Evolutionary conservation across 1,140 invertebrate species (phyloP), one percentile per base, ranked within the genome.

Genomic region (Acromyrmex echinatior): DNA sequence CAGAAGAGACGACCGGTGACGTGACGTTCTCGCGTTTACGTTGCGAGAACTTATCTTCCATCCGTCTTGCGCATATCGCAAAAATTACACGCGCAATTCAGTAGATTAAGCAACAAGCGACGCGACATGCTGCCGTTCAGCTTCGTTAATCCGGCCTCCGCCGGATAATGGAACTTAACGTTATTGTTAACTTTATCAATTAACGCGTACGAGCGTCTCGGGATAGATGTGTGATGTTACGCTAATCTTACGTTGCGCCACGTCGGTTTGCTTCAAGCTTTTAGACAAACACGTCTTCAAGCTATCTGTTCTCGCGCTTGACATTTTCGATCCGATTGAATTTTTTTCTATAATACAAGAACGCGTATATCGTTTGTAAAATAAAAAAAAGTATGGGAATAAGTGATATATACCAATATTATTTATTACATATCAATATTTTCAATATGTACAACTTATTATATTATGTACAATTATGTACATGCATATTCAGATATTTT

Each of bases 131-230:
- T 35, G n/a, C 39, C 80, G 39, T 49, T 74, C 68, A 58, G 14
- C 7, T 56, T 56, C 6, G 21, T 70, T 70, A 25, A 25, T 25
- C 25, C 25, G 25, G 25, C 25, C n/a, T 10, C 65, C 10, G 5
- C 14, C 12, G n/a, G 16, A 53, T 35, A 39, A 68, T n/a, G 25
- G 18, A 84, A 84, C 58, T 84, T 35, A 18, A 62, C 60, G 31
- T 81, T 81, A 84, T 62, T 62, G 71, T 84, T 84, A 84, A 74
- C 80, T 74, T 60, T n/a, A 16, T 18, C 80, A 49, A 62, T 84
- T 84, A 84, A 74, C 31, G 35, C 18, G 10, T 35, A n/a, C 70
- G 39, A 60, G 18, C 39, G 21, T 12, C 25, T 12, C 25, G 28
- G 58, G n/a, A 58, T 12, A 58, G 21, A 12, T 6, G 66, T n/a